These are phyloP conservation scores for Schrankia costaestrigalis DNA, from an alignment of 2,888 invertebrate species.

Conservation along the genomic window DNA sequence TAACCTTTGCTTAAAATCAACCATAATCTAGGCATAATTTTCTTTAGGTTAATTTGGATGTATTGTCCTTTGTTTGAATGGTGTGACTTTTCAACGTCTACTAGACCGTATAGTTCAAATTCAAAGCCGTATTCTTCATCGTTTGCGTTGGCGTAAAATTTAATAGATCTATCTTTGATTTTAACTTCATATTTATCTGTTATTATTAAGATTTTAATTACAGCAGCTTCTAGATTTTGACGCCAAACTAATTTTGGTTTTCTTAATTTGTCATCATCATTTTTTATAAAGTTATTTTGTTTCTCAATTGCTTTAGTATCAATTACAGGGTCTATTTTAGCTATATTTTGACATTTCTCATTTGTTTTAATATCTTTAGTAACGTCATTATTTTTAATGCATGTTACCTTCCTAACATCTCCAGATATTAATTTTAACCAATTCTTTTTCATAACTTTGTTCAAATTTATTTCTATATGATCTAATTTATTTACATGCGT, in stretches of 20 bases:
- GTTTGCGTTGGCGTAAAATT: conserved; percentile 46
- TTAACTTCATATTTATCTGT: conserved; percentile 52
- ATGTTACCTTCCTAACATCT: conserved; percentile 40
- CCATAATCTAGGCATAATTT: conserved; percentile 58
- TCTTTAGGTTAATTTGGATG: conserved; percentile 52
- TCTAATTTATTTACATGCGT: conserved; percentile 57
- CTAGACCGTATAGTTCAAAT: conserved; percentile 59
- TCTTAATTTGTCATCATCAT: conserved; percentile 16
- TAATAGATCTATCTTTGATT: conserved; percentile 44
- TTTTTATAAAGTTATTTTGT: not conserved
- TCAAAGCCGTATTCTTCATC: conserved; percentile 57
- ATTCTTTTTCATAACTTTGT: conserved; percentile 47
- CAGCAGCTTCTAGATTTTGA: conserved; percentile 49
- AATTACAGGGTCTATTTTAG: not conserved
- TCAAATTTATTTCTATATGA: conserved; percentile 55
- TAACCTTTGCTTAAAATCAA: conserved; percentile 45
- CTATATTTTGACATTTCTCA: not conserved
- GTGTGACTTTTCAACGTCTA: conserved; percentile 37
- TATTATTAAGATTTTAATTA: conserved; percentile 59
- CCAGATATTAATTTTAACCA: conserved; percentile 57
- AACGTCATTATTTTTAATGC: not conserved
- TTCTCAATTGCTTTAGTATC: not conserved
- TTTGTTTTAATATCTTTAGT: not conserved
- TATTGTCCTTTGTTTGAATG: conserved; percentile 66
- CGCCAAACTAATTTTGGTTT: conserved; percentile 56